These are phyloP conservation scores for Melanotaenia nigrans DNA, from an alignment of 2,797 vertebrate species.

Conservation along the genomic window DNA sequence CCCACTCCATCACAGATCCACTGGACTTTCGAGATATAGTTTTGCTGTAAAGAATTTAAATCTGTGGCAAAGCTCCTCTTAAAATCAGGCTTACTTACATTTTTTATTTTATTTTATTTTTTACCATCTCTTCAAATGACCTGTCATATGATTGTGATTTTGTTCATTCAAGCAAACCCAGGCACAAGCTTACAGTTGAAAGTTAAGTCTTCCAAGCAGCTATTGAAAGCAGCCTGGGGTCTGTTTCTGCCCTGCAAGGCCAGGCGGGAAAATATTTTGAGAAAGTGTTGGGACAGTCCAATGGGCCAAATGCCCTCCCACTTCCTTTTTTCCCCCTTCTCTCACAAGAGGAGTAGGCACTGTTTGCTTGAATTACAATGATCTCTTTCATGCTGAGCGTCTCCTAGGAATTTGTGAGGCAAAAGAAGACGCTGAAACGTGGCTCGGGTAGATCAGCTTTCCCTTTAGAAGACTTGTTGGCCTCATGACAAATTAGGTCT, in stretches of 20 bases:
- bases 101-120: not conserved
- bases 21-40: too few species aligned
- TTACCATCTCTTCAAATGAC: too few species aligned
- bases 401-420: constrained; percentile 77
- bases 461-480: constrained; percentile 39
- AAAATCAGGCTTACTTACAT: not conserved
- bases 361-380: constrained; percentile 77
- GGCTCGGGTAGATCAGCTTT: constrained; percentile 65
- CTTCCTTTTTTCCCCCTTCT: constrained; percentile 52
- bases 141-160: not conserved
- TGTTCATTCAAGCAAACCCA: not conserved
- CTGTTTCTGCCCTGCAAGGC: constrained; percentile 29
- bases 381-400: constrained; percentile 79
- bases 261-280: constrained; percentile 59
- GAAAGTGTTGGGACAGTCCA: constrained; percentile 35
- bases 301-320: constrained; percentile 43
- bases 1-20: too few species aligned
- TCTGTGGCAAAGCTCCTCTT: not conserved
- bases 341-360: constrained; percentile 61
- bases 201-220: constrained; percentile 5
- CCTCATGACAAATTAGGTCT: constrained; percentile 47
- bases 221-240: constrained; percentile 45
- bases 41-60: not conserved
- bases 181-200: not conserved
- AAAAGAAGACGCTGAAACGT: constrained; percentile 71